These are phyloP conservation scores for Hypomecis atomaria DNA, from an alignment of 2,888 invertebrate species.

Conservation along the genomic window DNA sequence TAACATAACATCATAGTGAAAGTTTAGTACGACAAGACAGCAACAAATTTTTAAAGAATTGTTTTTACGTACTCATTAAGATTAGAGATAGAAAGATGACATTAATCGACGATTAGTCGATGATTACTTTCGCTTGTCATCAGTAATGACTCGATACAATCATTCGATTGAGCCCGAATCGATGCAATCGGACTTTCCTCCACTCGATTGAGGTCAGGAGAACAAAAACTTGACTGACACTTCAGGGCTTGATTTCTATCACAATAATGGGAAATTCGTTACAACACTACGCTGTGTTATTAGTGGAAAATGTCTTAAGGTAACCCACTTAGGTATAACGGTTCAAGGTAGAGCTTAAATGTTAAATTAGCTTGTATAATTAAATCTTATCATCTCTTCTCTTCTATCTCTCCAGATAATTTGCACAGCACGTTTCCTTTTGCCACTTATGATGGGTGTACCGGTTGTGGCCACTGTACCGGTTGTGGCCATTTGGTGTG, in stretches of 20 bases:
- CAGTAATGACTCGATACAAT: slow-evolving; percentile 25
- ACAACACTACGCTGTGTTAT: slow-evolving; percentile 8
- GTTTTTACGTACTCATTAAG: not conserved
- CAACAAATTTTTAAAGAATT: not conserved
- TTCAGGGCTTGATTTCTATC: slow-evolving; percentile 34
- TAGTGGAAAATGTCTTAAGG: slow-evolving; percentile 7
- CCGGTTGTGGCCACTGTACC: no score
- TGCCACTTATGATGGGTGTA: no score
- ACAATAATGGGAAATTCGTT: slow-evolving; percentile 33
- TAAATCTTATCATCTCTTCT: no score
- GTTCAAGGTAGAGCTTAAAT: no score
- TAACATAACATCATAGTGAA: no score
- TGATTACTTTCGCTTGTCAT: slow-evolving; percentile 37
- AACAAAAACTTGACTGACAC: slow-evolving; percentile 36
- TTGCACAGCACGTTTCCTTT: no score
- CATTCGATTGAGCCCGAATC: slow-evolving; percentile 37
- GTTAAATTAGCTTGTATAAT: no score
- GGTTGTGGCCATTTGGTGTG: no score
- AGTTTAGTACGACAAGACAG: no score
- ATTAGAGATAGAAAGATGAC: not conserved
- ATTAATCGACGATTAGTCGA: slow-evolving; percentile 1
- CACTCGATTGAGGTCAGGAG: slow-evolving; percentile 55
- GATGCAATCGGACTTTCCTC: slow-evolving; percentile 45
- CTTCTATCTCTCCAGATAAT: no score
- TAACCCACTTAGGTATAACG: not conserved